Percentiles rank a stretch among this genome's conserved stretches.
These are phyloP conservation scores for Pentamera pediparva DNA, from an alignment of 53 echinoderm and acorn worm species.

Conservation along the genomic window DNA sequence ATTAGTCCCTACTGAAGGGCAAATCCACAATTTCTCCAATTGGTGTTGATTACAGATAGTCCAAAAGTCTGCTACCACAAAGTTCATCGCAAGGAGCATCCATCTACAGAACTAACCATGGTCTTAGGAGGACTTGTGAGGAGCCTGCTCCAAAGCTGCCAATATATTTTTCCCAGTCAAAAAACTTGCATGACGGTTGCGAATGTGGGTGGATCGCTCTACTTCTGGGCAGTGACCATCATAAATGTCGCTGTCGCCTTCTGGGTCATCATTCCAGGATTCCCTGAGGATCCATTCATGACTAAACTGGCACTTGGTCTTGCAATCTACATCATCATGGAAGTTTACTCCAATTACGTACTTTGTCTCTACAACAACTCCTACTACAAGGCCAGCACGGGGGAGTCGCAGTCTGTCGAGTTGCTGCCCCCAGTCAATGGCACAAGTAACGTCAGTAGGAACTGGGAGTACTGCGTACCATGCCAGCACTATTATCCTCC, in stretches of 20 bases:
- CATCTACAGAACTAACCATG: background rate
- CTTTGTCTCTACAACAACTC: slow-evolving; percentile 40
- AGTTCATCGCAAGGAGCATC: background rate
- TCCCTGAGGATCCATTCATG: slow-evolving; percentile 3
- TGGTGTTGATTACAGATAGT: background rate
- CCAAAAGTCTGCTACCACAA: background rate
- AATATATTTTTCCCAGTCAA: slow-evolving; percentile 28
- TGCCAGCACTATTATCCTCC: slow-evolving; percentile 90
- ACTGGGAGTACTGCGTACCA: slow-evolving; percentile 82
- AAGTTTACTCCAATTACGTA: slow-evolving; percentile 63
- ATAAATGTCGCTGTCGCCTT: slow-evolving; percentile 8
- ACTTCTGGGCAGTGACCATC: slow-evolving; percentile 49
- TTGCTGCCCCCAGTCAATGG: slow-evolving; percentile 36
- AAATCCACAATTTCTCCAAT: too few relatives aligned
- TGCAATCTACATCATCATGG: slow-evolving; percentile 23
- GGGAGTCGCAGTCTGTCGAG: background rate
- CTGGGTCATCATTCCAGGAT: slow-evolving; percentile 48
- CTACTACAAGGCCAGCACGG: slow-evolving; percentile 33
- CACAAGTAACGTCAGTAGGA: slow-evolving; percentile 59
- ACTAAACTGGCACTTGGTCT: slow-evolving; percentile 34
- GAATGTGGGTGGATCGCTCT: slow-evolving; percentile 59
- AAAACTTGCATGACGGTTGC: slow-evolving; percentile 26
- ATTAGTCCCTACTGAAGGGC: too few relatives aligned
- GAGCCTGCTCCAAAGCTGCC: background rate
- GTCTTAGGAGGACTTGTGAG: background rate